phyloP scores from a whole-genome alignment of 2,113 vertebrate species.

The Ramphastos sulfuratus region DNA sequence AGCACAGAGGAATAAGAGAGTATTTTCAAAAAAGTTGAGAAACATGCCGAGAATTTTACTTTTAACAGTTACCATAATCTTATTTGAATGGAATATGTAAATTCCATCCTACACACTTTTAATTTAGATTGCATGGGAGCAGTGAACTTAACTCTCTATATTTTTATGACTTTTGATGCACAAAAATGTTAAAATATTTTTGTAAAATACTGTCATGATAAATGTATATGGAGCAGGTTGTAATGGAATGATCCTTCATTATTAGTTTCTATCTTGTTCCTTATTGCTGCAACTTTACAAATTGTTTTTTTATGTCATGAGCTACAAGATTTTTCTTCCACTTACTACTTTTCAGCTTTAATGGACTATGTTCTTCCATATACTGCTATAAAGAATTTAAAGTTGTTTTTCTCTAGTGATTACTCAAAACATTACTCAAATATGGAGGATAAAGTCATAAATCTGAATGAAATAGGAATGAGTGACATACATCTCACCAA shows the following conservation, averaged over 20 bases:
- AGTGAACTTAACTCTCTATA: background rate
- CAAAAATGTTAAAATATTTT: constrained; percentile 24
- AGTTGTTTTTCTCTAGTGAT: background rate
- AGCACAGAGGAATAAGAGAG: background rate
- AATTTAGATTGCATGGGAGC: background rate
- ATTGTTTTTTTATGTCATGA: background rate
- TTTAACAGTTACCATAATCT: background rate
- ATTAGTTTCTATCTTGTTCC: constrained; percentile 27
- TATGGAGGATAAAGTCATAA: background rate
- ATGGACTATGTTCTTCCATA: background rate
- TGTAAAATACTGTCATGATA: background rate
- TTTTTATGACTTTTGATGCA: background rate
- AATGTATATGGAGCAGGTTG: background rate
- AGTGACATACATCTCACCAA: background rate
- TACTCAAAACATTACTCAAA: background rate
- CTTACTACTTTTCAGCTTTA: background rate
- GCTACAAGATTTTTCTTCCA: background rate
- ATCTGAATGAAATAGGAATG: background rate
- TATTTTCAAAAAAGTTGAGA: background rate
- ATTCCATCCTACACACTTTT: background rate
- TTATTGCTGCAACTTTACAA: background rate
- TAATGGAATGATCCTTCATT: constrained; percentile 42
- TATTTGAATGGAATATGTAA: background rate
- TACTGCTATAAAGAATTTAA: background rate
- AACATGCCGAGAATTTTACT: background rate